Conservation (phyloP, 2,888 invertebrate species). For the Drosophila infuscata region DNA sequence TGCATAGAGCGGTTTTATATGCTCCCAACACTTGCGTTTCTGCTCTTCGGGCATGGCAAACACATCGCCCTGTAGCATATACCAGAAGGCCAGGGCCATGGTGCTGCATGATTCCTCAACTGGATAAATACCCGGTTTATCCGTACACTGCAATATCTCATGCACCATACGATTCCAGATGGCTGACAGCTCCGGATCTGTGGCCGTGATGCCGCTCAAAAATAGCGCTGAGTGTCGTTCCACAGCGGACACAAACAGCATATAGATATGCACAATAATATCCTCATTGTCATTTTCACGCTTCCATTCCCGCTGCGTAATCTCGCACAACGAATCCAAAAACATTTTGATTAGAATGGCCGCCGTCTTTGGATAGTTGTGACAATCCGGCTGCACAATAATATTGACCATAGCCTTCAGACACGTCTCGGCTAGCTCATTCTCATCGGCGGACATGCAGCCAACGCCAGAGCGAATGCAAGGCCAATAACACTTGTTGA, state of each 20-base stretch:
- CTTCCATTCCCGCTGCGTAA: slow-evolving; percentile 86
- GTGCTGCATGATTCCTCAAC: slow-evolving; percentile 94
- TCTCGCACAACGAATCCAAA: slow-evolving; percentile 86
- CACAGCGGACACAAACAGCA: slow-evolving; percentile 89
- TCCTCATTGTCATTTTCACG: slow-evolving; percentile 86
- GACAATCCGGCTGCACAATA: slow-evolving; percentile 87
- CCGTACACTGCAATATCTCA: slow-evolving; percentile 91
- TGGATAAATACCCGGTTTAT: slow-evolving; percentile 93
- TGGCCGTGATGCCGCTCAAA: slow-evolving; percentile 82
- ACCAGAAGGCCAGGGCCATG: slow-evolving; percentile 96
- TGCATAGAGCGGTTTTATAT: slow-evolving; percentile 92
- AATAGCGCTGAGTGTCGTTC: slow-evolving; percentile 89
- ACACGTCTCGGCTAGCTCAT: slow-evolving; percentile 87
- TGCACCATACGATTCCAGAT: slow-evolving; percentile 88
- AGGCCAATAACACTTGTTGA: slow-evolving; percentile 85
- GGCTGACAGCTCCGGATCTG: slow-evolving; percentile 85
- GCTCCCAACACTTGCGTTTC: slow-evolving; percentile 83
- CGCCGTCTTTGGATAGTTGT: slow-evolving; percentile 87
- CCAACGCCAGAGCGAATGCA: slow-evolving; percentile 85
- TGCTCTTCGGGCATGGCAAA: slow-evolving; percentile 82
- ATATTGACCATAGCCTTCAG: slow-evolving; percentile 87
- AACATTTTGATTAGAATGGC: slow-evolving; percentile 87
- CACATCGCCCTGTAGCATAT: slow-evolving; percentile 89
- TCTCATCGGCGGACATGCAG: slow-evolving; percentile 86
- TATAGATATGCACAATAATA: slow-evolving; percentile 88